phyloP scores from a whole-genome alignment of 2,113 vertebrate genomes.

The Protobothrops flavoviridis region DNA sequence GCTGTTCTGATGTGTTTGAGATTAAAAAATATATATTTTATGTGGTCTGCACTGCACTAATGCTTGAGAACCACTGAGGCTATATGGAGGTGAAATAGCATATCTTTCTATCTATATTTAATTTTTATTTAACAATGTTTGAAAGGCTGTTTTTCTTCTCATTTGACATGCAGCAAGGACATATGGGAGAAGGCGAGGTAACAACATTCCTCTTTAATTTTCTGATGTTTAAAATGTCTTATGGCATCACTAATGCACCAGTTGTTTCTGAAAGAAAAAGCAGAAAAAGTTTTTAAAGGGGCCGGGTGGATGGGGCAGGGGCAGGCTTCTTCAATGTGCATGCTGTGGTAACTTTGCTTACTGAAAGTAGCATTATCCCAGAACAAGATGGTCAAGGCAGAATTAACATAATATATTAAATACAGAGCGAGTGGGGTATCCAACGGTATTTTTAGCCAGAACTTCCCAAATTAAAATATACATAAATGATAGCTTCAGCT shows the following conservation, averaged over 20 bases:
- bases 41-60: constrained; percentile 49
- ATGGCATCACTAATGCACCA: constrained; percentile 61
- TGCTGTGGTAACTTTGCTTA: constrained; percentile 52
- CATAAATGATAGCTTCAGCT: background rate
- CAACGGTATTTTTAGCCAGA: background rate
- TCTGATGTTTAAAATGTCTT: constrained; percentile 75
- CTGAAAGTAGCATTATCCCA: constrained; percentile 28
- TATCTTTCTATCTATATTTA: constrained; percentile 16
- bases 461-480: background rate
- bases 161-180: constrained; percentile 99
- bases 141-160: constrained; percentile 84
- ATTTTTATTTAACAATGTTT: constrained; percentile 75
- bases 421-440: background rate
- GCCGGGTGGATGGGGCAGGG: background rate
- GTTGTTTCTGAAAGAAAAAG: constrained; percentile 43
- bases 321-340: constrained; percentile 37
- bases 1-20: constrained; percentile 19
- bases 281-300: constrained; percentile 31
- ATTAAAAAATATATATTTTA: constrained; percentile 10
- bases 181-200: constrained; percentile 99
- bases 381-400: constrained; percentile 21
- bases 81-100: constrained; percentile 60
- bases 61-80: constrained; percentile 59
- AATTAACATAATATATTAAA: background rate
- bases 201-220: constrained; percentile 81